Conservation (phyloP, 2,888 invertebrate species). For the Oligia latruncula region DNA sequence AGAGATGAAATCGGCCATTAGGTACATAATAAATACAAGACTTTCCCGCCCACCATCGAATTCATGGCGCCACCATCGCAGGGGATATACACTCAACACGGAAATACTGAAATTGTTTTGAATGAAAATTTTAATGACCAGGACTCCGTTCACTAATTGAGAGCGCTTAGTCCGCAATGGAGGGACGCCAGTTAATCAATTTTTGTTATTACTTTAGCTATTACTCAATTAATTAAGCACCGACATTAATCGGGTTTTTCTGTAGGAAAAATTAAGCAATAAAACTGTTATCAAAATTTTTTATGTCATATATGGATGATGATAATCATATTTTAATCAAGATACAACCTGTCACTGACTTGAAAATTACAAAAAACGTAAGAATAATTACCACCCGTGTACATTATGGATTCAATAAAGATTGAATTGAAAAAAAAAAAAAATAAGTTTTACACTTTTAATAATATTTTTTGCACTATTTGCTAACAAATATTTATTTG, state of each 20-base stretch:
- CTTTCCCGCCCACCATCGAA: neutral
- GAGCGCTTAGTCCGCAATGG: slow-evolving; percentile 78
- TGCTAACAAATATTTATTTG: too few species aligned
- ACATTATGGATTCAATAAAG: too few species aligned
- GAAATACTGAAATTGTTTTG: slow-evolving; percentile 87
- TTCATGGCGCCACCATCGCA: slow-evolving; percentile 66
- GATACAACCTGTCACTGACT: too few species aligned
- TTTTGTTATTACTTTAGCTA: slow-evolving; percentile 72
- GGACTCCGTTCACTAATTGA: slow-evolving; percentile 81
- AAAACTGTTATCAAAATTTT: neutral
- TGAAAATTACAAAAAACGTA: too few species aligned
- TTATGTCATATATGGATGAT: neutral
- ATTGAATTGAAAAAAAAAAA: too few species aligned
- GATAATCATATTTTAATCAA: too few species aligned
- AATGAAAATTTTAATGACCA: slow-evolving; percentile 88
- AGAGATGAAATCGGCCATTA: neutral
- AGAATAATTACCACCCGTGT: too few species aligned
- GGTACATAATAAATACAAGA: neutral
- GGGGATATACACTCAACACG: slow-evolving; percentile 73
- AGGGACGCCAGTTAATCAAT: slow-evolving; percentile 78
- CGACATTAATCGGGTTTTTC: neutral
- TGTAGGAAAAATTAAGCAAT: neutral
- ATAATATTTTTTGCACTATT: too few species aligned
- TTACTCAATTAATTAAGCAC: slow-evolving; percentile 58
- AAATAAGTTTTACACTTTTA: too few species aligned